phyloP scores from a whole-genome alignment of 2,888 invertebrate species.

The Macrophya alboannulata region DNA sequence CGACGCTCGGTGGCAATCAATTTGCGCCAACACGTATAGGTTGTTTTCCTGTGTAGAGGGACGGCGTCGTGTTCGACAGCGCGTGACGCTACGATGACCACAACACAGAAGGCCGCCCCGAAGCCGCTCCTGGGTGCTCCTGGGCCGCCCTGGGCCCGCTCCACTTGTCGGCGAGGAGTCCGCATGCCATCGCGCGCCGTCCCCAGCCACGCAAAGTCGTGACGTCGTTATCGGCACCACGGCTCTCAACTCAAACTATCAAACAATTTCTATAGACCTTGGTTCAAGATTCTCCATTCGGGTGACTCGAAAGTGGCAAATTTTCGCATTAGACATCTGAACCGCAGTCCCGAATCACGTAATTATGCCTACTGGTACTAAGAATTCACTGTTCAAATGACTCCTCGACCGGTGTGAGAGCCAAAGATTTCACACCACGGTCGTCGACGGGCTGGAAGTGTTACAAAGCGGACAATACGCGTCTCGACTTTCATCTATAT shows the following conservation, averaged over 20 bases:
- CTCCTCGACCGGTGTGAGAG: not conserved
- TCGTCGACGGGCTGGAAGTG: not conserved
- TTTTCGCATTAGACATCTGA: not conserved
- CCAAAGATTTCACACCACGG: not conserved
- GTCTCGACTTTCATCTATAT: not conserved
- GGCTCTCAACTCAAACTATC: constrained; percentile 45
- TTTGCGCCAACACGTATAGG: constrained; percentile 66
- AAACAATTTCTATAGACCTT: not conserved
- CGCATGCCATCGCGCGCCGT: constrained; percentile 66
- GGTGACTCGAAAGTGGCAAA: not conserved
- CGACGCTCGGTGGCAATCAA: constrained; percentile 65
- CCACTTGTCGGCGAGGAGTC: constrained; percentile 68
- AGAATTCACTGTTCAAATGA: not conserved
- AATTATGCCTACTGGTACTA: not conserved
- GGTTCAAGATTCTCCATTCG: not conserved
- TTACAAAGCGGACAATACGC: not conserved
- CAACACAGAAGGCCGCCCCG: constrained; percentile 73
- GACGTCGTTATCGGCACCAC: constrained; percentile 62
- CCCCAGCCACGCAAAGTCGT: constrained; percentile 64
- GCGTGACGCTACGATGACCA: constrained; percentile 74
- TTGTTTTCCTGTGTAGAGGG: constrained; percentile 10
- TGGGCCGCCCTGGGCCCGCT: constrained; percentile 59
- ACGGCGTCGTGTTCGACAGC: constrained; percentile 71
- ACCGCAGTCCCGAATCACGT: not conserved
- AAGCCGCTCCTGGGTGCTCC: constrained; percentile 63